These are phyloP conservation scores for Junonia oenone DNA, from an alignment of 2,888 invertebrate genomes.

Conservation along the genomic window DNA sequence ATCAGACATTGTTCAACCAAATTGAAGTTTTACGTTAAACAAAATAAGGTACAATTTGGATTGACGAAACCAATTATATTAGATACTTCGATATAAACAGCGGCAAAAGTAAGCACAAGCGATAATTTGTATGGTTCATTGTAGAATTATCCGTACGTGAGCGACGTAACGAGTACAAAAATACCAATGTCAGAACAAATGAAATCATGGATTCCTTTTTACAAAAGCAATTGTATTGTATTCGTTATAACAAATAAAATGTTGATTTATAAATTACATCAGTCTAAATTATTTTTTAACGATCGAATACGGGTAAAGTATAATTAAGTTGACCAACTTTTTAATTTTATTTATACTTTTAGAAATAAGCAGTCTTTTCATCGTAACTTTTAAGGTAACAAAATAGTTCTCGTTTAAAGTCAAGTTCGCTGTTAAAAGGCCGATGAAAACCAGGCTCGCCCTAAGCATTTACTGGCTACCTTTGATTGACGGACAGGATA, in stretches of 20 bases:
- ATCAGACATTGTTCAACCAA: slow-evolving; percentile 31
- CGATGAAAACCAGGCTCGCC: slow-evolving; percentile 19
- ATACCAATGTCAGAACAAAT: slow-evolving; percentile 52
- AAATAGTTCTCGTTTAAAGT: slow-evolving; percentile 1
- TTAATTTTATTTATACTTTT: too few species aligned
- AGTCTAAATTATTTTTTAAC: background rate
- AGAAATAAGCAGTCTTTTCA: background rate
- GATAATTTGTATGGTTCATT: slow-evolving; percentile 78
- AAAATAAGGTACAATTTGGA: slow-evolving; percentile 34
- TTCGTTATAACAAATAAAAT: background rate
- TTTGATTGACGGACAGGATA: slow-evolving; percentile 29
- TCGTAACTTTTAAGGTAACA: background rate
- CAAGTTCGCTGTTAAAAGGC: slow-evolving; percentile 5
- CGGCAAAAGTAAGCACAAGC: slow-evolving; percentile 60
- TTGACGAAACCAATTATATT: slow-evolving; percentile 33
- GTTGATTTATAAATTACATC: background rate
- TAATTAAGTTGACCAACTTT: too few species aligned
- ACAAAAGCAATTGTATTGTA: background rate
- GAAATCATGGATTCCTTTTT: slow-evolving; percentile 6
- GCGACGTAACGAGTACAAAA: slow-evolving; percentile 64
- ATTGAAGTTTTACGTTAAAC: slow-evolving; percentile 33
- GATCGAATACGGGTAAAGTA: too few species aligned
- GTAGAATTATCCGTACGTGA: slow-evolving; percentile 75
- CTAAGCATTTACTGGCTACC: slow-evolving; percentile 21
- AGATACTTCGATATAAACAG: slow-evolving; percentile 49